Evolutionary conservation across 2,888 invertebrate genomes (phyloP), one percentile per base, ranked within the genome.

Genomic region (Electrophaes corylata): DNA sequence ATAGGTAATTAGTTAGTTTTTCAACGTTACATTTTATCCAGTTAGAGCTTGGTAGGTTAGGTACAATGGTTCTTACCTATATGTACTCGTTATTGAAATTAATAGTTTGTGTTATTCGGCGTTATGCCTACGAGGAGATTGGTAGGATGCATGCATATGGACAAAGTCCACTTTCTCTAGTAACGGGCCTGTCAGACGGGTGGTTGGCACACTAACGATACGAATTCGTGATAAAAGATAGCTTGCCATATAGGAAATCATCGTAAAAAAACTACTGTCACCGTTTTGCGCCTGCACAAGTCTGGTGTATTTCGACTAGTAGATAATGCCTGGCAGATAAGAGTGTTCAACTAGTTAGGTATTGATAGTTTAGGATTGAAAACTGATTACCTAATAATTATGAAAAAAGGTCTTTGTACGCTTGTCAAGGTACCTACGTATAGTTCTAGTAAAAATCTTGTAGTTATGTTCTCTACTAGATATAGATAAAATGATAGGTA

Each of bases 151-250:
- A 55, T 66, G 62, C 57, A 57, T n/a, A n/a, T 62, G 65, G 53
- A 59, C 59, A 18, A 55, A 59, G 67, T 64, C 73, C 65, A 81
- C 82, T 84, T 84, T 83, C 81, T 77, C 77, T 68, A 76, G 73
- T 76, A 74, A 76, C 76, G 76, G 78, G 69, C 62, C 66, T 26
- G 66, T 67, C 69, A 60, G 71, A 73, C 72, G 57, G 66, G 70
- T 70, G 37, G 57, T 46, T 59, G 75, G 67, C 77, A 76, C 69
- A 78, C 72, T 47, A 51, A 54, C 61, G 51, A 33, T 44, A 20
- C 39, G 14, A 50, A 50, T 39, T 53, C 14, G 44, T 44, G 37
- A 37, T 37, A 37, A 16, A 16, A 37, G 10, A 35, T 14, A 6
- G 6, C 26, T 29, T 29, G 26, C 14, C 35, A 35, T 35, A 14